Base-by-base conservation (phyloP, 53 echinoderm and acorn worm species). In the Actinopyga echinites region DNA sequence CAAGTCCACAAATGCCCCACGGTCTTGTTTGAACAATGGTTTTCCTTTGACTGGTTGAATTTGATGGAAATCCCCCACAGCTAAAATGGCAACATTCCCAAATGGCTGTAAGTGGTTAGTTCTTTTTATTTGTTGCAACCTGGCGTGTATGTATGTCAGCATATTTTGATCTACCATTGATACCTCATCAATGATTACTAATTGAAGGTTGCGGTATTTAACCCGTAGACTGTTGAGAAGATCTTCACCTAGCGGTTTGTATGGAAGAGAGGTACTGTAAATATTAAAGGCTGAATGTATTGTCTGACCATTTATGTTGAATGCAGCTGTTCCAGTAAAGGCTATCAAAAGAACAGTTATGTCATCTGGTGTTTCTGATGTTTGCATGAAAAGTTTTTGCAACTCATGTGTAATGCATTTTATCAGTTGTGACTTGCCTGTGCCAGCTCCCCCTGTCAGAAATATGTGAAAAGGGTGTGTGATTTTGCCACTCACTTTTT, bases 111-210 rank as follows among this genome's bases (percentile, higher is more conserved):
- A 21, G 64, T 45, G 35, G 8, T 55, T 37, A 81, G 80, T 42
- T 55, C 85, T 84, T 45, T 91, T 91, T 29, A 91, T 88, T 42
- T 91, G 91, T 31, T 74, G 60, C 15, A 87, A 32, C 40, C 84
- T 82, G 6, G 86, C 78, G 55, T 90, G 90, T 13, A 90, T 83
- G 44, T 88, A 88, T 10, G 31, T 38, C 40, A 91, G 49, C 30
- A 86, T 36, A 40, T 85, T 91, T 3, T 84, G 80, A 74, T 84
- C 42, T 52, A 91, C 91, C 84, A 85, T 91, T 59, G 92, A 92
- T 64, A 92, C 79, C 29, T 88, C 91, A 88, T 91, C 88, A 49
- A 91, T 85, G 82, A 91, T 88, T 2, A 91, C 23, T 28, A 91
- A 80, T 28, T 91, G 85, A 7, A 91, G 20, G 7, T 91, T 71